Conservation (phyloP, 64 coral and sea anemone genomes). For the Pachyseris speciosa region DNA sequence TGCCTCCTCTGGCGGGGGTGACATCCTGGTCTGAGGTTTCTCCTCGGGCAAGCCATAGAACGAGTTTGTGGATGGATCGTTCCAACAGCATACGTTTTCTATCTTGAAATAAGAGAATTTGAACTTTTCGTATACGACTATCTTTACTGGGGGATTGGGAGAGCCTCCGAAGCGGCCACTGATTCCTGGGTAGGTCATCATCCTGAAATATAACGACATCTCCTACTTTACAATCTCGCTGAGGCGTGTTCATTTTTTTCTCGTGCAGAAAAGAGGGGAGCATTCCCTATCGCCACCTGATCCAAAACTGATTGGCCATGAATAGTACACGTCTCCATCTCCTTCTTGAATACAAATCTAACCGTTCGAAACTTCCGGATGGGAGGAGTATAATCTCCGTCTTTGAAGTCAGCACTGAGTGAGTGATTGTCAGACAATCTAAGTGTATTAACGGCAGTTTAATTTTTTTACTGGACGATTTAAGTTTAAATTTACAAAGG, state of each 20-base stretch:
- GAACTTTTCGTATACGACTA: too few relatives aligned
- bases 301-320: too few relatives aligned
- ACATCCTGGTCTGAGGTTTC: neutral
- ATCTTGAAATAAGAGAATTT: neutral
- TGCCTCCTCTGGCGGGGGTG: neutral
- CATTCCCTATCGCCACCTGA: neutral
- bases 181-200: too few relatives aligned
- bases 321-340: neutral
- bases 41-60: neutral
- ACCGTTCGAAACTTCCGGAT: neutral
- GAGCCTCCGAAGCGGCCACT: too few relatives aligned
- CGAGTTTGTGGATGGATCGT: neutral
- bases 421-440: too few relatives aligned
- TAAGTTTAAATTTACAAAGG: too few relatives aligned
- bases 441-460: too few relatives aligned
- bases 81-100: neutral
- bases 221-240: neutral
- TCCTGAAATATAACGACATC: constrained; percentile 21
- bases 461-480: too few relatives aligned
- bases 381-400: neutral
- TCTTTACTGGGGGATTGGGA: too few relatives aligned
- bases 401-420: neutral
- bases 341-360: neutral
- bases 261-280: neutral
- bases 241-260: neutral